Conservation (phyloP, 1,140 invertebrate genomes). For the Acromyrmex heyeri region DNA sequence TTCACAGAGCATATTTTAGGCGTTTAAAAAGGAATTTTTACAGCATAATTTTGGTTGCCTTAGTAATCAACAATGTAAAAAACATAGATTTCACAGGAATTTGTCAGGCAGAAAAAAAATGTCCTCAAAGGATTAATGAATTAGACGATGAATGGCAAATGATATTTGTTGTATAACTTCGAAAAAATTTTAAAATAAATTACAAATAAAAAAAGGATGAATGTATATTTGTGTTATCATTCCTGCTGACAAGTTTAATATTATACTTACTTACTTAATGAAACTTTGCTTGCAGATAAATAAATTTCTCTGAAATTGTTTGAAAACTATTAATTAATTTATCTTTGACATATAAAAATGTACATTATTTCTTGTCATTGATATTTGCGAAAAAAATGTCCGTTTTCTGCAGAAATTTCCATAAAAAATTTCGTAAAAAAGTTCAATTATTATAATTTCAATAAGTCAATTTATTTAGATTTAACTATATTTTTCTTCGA, state of each 20-base stretch:
- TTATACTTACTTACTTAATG: not conserved
- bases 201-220: not conserved
- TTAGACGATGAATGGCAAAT: not conserved
- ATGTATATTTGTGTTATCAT: not conserved
- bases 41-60: no score
- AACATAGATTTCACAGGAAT: no score
- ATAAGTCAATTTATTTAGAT: not conserved
- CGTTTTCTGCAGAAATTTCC: not conserved
- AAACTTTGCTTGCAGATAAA: not conserved
- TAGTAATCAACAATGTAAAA: no score
- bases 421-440: no score
- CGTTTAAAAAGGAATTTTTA: no score
- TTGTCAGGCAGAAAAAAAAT: no score
- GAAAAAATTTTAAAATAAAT: not conserved
- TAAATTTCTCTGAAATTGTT: not conserved
- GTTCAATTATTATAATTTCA: no score
- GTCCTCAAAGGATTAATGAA: not conserved
- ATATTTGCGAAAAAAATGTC: not conserved
- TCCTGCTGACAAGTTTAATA: not conserved
- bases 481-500: not conserved
- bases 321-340: not conserved
- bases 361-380: not conserved
- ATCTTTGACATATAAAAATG: not conserved
- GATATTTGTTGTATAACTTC: not conserved
- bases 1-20: no score